These are phyloP conservation scores for Drosophila bocqueti DNA, from an alignment of 1,140 invertebrate genomes.

Conservation along the genomic window DNA sequence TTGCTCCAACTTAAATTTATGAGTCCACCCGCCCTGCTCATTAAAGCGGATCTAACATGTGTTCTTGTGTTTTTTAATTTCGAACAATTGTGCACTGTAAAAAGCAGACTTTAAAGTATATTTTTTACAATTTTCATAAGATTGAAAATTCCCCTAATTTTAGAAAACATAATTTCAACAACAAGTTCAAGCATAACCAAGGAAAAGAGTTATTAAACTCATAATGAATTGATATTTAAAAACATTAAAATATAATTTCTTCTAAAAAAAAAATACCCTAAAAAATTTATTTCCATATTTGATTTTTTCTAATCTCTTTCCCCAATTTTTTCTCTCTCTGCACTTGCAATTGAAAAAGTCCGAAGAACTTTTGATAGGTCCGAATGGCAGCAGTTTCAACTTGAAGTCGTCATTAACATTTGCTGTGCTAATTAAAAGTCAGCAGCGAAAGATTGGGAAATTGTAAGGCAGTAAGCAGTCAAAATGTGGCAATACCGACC, in stretches of 20 bases:
- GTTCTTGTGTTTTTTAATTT: conserved; percentile 57
- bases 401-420: conserved; percentile 48
- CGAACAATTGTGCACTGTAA: conserved; percentile 21
- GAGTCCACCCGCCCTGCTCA: conserved; percentile 45
- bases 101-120: neutral
- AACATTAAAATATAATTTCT: no score
- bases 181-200: neutral
- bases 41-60: conserved; percentile 73
- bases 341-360: conserved; percentile 24
- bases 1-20: conserved; percentile 76
- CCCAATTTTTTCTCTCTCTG: neutral
- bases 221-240: no score
- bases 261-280: neutral
- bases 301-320: neutral
- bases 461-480: conserved; percentile 13
- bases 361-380: conserved; percentile 29
- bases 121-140: neutral
- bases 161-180: neutral
- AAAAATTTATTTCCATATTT: no score
- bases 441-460: conserved; percentile 16
- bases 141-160: neutral
- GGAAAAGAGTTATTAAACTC: no score
- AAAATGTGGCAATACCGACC: conserved; percentile 21
- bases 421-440: conserved; percentile 68
- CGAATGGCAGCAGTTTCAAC: conserved; percentile 33